Evolutionary conservation across 2,888 invertebrate genomes (phyloP).

Genomic region (Rhingia campestris): DNA sequence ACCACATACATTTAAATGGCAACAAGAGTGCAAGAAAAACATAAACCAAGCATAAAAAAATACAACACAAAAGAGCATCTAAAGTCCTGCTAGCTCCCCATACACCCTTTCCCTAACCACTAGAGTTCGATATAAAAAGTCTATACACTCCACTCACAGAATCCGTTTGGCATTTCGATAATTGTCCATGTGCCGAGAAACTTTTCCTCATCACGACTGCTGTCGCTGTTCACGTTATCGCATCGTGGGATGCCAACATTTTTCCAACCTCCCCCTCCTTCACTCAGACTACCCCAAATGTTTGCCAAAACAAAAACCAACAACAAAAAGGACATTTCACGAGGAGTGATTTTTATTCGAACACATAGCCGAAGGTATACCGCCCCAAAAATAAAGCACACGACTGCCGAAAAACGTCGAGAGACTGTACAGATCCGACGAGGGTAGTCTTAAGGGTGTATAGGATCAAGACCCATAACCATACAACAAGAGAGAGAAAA

Average conservation of each 20-base stretch:
- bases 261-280: background rate
- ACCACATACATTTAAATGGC: slow-evolving; percentile 22
- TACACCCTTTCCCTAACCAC: background rate
- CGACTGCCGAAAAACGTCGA: slow-evolving; percentile 27
- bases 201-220: slow-evolving; percentile 57
- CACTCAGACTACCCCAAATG: background rate
- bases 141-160: slow-evolving; percentile 11
- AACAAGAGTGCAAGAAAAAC: slow-evolving; percentile 19
- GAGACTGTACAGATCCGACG: slow-evolving; percentile 21
- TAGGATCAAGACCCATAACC: slow-evolving; percentile 36
- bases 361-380: slow-evolving; percentile 42
- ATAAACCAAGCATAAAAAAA: slow-evolving; percentile 12
- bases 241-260: slow-evolving; percentile 52
- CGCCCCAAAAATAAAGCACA: slow-evolving; percentile 56
- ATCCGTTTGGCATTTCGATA: slow-evolving; percentile 67
- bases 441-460: slow-evolving; percentile 5
- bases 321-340: slow-evolving; percentile 55
- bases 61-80: slow-evolving; percentile 30
- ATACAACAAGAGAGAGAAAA: slow-evolving; percentile 28
- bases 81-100: background rate
- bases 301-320: background rate
- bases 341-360: slow-evolving; percentile 51
- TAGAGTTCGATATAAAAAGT: slow-evolving; percentile 12
- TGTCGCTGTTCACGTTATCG: slow-evolving; percentile 58
- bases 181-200: slow-evolving; percentile 59